Conservation (phyloP, 2,888 invertebrate species). For the Dichetophora obliterata region DNA sequence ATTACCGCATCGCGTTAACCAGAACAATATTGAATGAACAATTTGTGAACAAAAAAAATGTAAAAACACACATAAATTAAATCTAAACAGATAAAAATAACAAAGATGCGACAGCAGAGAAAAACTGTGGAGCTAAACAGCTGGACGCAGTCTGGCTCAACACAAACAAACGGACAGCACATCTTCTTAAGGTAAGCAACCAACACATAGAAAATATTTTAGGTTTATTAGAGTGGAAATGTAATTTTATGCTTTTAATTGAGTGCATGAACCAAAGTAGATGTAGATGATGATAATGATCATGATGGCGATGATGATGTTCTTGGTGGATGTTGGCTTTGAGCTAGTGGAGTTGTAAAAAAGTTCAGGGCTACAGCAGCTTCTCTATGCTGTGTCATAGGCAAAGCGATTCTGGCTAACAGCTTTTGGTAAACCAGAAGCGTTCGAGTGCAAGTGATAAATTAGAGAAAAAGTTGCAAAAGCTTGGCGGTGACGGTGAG, state of each 20-base stretch:
- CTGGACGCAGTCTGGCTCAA: not conserved
- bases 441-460: not conserved
- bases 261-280: constrained; percentile 47
- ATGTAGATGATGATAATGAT: constrained; percentile 23
- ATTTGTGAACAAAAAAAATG: not conserved
- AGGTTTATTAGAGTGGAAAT: constrained; percentile 60
- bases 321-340: not conserved
- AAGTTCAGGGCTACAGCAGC: too few species aligned
- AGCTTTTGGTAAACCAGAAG: not conserved
- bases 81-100: constrained; percentile 12
- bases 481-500: too few species aligned
- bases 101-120: not conserved
- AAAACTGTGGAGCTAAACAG: not conserved
- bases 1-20: not conserved
- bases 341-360: not conserved
- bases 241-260: constrained; percentile 63
- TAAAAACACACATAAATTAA: not conserved
- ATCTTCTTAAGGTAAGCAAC: constrained; percentile 2
- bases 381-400: not conserved
- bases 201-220: constrained; percentile 34
- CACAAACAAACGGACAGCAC: not conserved
- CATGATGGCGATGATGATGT: not conserved
- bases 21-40: not conserved
- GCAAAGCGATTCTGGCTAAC: not conserved
- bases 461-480: not conserved